Evolutionary conservation across 2,888 invertebrate genomes (phyloP).

Genomic region (Eupelmus urozonus): DNA sequence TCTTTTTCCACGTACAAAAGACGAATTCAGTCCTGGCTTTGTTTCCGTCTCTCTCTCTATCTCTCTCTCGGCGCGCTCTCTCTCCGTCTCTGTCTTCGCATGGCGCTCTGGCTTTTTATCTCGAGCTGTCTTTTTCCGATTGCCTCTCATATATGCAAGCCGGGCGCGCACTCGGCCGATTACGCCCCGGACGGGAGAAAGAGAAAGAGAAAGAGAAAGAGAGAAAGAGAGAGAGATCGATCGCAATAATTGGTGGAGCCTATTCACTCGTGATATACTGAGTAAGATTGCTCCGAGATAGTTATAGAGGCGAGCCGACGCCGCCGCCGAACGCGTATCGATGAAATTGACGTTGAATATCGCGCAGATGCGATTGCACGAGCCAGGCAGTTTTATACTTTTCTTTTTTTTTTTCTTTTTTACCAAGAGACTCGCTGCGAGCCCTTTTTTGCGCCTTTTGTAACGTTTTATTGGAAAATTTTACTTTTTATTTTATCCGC

Average conservation of each 20-base stretch:
- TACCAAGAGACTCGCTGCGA: neutral
- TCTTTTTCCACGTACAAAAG: slow-evolving; percentile 38
- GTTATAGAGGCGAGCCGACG: slow-evolving; percentile 20
- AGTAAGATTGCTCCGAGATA: slow-evolving; percentile 56
- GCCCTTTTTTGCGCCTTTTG: neutral
- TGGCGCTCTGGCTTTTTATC: slow-evolving; percentile 37
- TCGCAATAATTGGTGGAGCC: slow-evolving; percentile 59
- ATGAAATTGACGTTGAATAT: slow-evolving; percentile 61
- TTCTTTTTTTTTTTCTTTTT: slow-evolving; percentile 17
- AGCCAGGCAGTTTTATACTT: slow-evolving; percentile 11
- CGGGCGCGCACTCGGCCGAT: slow-evolving; percentile 45
- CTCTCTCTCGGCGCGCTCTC: neutral
- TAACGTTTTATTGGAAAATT: no score
- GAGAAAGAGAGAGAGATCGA: slow-evolving; percentile 42
- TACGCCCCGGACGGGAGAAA: slow-evolving; percentile 42
- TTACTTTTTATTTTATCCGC: no score
- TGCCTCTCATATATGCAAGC: slow-evolving; percentile 51
- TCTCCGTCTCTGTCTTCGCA: slow-evolving; percentile 18
- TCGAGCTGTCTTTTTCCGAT: slow-evolving; percentile 51
- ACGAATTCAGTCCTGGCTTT: slow-evolving; percentile 1
- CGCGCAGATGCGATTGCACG: slow-evolving; percentile 40
- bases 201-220: slow-evolving; percentile 24
- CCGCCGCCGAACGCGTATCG: slow-evolving; percentile 33
- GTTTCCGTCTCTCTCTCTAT: slow-evolving; percentile 15
- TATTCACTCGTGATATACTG: slow-evolving; percentile 59